Conservation (phyloP, 2,797 vertebrate species). For the Microhierax caerulescens region DNA sequence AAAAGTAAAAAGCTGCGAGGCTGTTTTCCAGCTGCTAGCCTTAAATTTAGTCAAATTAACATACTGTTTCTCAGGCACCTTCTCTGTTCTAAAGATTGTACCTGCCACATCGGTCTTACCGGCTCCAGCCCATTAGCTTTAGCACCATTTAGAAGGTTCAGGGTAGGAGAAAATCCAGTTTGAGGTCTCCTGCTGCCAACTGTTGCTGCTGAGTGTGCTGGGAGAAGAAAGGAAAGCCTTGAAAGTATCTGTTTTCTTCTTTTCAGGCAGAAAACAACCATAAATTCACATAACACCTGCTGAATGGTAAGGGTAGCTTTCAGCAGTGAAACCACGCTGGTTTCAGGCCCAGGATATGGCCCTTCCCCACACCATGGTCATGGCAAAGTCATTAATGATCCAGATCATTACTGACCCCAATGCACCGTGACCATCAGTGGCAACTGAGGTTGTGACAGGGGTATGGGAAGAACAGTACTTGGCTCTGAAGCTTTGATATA, state of each 20-base stretch:
- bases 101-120: neutral
- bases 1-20: neutral
- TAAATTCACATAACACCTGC: neutral
- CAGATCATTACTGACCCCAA: neutral
- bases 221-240: neutral
- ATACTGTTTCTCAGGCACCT: neutral
- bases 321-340: neutral
- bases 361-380: neutral
- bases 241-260: neutral
- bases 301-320: neutral
- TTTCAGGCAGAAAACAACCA: neutral
- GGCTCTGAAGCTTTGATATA: neutral
- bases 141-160: neutral
- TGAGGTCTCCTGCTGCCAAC: neutral
- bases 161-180: neutral
- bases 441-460: neutral
- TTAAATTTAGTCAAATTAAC: neutral
- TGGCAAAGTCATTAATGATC: neutral
- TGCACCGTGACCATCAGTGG: neutral
- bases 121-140: neutral
- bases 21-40: neutral
- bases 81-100: neutral
- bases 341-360: neutral
- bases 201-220: neutral
- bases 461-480: neutral